Base-by-base conservation (phyloP, 2,797 vertebrate species). In the Tenualosa ilisha region DNA sequence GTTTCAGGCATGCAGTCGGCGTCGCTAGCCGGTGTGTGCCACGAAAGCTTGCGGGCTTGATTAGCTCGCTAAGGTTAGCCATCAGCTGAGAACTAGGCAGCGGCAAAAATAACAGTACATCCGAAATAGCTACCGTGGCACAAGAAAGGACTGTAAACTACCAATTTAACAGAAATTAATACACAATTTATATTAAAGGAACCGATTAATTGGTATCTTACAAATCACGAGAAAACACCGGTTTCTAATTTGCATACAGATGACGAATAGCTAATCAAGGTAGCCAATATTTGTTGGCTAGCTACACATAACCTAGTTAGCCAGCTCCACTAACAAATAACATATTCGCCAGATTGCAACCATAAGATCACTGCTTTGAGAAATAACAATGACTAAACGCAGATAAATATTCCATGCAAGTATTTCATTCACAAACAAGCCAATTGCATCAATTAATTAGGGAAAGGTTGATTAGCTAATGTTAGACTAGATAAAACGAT, bases 51-150 rank as follows among this genome's bases (percentile, higher is more conserved):
- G 40, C 72, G 37, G 72, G 72, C 72, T 79, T 46, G 15, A 40
- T 46, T 79, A 79, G 72, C 72, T 79, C 37, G 72, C 72, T 79
- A 79, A 79, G 37, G 72, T 79, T 79, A 79, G 72, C 72, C 72
- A 46, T 79, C 72, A 79, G 72, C 15, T 79, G 72, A 46, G 20
- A 40, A 79, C 72, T 79, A 8, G 37, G 17, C 20, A 79, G 72
- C 20, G 37, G 40, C 54, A 37, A 37, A 75, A 79, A 79, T 79
- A 46, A 79, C 17, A 7, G 17, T 46, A 6, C 40, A 79, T 7
- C 37, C 40, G 37, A 40, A 3, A 72, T 37, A 79, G 40, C 15
- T 22, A 37, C 3, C 22, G 6, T 79, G 6, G 37, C 15, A 79
- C 37, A 17, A 20, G 6, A 79, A n/a, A 1, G 1, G 37, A 2